A percentile compares a stretch with the other conserved stretches of the same genome.
These are phyloP conservation scores for Crocidura indochinensis DNA, from an alignment of 2,797 vertebrate genomes.

Conservation along the genomic window DNA sequence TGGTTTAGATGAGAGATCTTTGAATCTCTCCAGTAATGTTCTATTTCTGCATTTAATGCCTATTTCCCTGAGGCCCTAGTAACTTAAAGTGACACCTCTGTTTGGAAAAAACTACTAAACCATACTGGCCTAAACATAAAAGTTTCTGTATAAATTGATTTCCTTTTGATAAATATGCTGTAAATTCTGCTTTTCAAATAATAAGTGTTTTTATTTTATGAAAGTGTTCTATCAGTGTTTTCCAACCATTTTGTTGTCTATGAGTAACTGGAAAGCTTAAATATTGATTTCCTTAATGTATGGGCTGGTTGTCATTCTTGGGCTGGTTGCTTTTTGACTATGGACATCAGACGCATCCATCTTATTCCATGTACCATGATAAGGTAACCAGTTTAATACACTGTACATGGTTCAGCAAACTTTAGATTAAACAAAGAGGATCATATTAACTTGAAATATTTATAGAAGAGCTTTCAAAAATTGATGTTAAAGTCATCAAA, in stretches of 20 bases:
- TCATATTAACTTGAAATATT: slow-evolving; percentile 12
- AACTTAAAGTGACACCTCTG: slow-evolving; percentile 56
- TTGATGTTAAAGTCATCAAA: slow-evolving; percentile 35
- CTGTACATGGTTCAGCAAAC: neutral
- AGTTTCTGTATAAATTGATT: slow-evolving; percentile 16
- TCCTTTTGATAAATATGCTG: slow-evolving; percentile 57
- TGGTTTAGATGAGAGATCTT: neutral
- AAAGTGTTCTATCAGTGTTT: slow-evolving; percentile 1
- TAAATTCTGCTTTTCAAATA: slow-evolving; percentile 44
- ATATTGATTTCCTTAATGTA: neutral
- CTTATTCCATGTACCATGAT: neutral
- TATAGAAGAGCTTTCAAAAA: slow-evolving; percentile 23
- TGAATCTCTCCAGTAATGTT: slow-evolving; percentile 31
- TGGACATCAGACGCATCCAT: neutral
- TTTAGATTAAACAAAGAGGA: neutral
- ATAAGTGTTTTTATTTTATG: slow-evolving; percentile 45
- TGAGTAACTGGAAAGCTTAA: neutral
- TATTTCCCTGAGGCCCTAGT: slow-evolving; percentile 22
- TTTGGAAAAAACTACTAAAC: slow-evolving; percentile 15
- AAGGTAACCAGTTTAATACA: neutral
- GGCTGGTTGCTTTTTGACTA: neutral
- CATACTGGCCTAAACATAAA: slow-evolving; percentile 32
- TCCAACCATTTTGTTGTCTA: neutral
- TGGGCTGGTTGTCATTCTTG: neutral
- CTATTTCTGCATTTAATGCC: slow-evolving; percentile 45